Base-by-base conservation (phyloP, 2,113 vertebrate species). In the Promerops cafer region DNA sequence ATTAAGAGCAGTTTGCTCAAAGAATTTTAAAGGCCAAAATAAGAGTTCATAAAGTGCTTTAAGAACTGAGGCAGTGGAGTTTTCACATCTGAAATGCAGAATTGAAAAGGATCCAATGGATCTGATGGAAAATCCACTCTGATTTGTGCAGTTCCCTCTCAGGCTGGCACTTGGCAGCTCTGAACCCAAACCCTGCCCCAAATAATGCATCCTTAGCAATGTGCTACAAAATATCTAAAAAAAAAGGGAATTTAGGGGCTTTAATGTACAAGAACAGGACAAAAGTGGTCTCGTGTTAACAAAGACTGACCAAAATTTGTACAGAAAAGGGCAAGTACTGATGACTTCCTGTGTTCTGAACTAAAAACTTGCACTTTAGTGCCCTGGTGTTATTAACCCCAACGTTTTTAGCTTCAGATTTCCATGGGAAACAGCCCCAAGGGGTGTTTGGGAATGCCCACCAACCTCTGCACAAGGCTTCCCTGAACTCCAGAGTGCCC, bases 191-290 rank as follows among this genome's bases (percentile, higher is more conserved):
- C 9, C 70, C 13, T 37, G 11, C 40, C 54, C 63, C 35, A 31
- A 15, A n/a, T 0, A 4, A 27, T 4, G 7, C 1, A 4, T 2
- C 61, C 33, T 27, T 5, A 70, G 42, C 21, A 16, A 20, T 1
- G 27, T 1, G 6, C n/a, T 47, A 21, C 18, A 47, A 72, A 33
- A 27, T 7, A 50, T 10, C 12, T 22, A 35, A 20, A 35, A 70
- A 53, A 16, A 40, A 40, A 7, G 12, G 30, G 40, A 42, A 83
- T 54, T 71, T 10, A 17, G 7, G 27, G 21, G 24, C 2, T 75
- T 49, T 11, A 2, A 40, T 0, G 3, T 1, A 15, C 17, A 66
- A 50, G 33, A 64, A 57, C 2, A 30, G 44, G 31, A 31, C 17
- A 81, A 13, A 81, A 74, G 17, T 2, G 20, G 18, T 2, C 57